Conservation (phyloP, 2,888 invertebrate genomes). For the Parnassius apollo region DNA sequence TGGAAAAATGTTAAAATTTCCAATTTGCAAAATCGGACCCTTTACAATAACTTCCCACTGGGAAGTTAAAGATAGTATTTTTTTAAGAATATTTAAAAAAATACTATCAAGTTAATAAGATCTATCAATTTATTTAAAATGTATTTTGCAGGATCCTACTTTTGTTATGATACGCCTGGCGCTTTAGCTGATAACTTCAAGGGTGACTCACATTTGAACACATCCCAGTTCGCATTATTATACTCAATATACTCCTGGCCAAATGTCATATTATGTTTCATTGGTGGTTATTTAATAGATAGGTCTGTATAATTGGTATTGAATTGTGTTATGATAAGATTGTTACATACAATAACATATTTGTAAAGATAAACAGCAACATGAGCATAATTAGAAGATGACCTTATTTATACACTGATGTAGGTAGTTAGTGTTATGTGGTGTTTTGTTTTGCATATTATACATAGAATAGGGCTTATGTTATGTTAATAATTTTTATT, state of each 20-base stretch:
- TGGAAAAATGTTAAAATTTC: too few species aligned
- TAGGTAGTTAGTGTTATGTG: not conserved
- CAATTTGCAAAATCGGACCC: too few species aligned
- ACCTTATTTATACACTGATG: constrained; percentile 17
- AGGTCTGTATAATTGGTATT: constrained; percentile 73
- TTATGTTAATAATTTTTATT: too few species aligned
- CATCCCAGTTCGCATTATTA: constrained; percentile 91
- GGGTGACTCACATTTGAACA: constrained; percentile 88
- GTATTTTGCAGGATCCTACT: constrained; percentile 91
- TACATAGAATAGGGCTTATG: too few species aligned
- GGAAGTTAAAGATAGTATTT: too few species aligned
- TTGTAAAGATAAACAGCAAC: constrained; percentile 12
- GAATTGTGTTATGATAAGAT: constrained; percentile 7
- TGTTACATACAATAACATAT: constrained; percentile 9
- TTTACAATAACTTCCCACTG: too few species aligned
- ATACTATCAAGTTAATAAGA: too few species aligned
- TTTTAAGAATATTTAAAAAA: not conserved
- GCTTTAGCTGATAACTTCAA: constrained; percentile 94
- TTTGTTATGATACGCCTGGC: constrained; percentile 98
- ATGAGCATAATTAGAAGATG: constrained; percentile 14
- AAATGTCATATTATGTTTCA: constrained; percentile 96
- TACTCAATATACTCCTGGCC: constrained; percentile 99
- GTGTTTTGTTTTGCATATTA: too few species aligned
- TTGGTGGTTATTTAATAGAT: constrained; percentile 98
- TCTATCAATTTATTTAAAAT: not conserved